Conservation (phyloP, 2,797 vertebrate genomes). For the Taeniopygia guttata region DNA sequence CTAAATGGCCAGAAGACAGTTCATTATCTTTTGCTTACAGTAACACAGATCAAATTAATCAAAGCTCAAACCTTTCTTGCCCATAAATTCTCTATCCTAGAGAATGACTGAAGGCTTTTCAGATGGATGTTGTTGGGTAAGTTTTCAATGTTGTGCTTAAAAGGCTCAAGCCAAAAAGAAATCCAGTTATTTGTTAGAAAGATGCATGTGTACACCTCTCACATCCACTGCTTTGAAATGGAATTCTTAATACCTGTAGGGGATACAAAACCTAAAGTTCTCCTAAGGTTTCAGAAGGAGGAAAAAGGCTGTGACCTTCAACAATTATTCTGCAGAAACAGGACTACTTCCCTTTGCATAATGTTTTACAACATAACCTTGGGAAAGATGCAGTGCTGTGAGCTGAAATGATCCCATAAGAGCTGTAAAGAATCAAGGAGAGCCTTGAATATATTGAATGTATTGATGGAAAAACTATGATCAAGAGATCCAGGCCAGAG, state of each 20-base stretch:
- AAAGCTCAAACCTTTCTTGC: background rate
- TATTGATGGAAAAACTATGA: background rate
- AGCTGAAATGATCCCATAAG: background rate
- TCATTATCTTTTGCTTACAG: background rate
- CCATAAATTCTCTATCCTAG: background rate
- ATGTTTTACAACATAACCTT: background rate
- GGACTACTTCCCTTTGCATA: background rate
- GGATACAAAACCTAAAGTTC: background rate
- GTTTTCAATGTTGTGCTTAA: slow-evolving; percentile 18
- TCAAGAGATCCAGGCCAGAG: background rate
- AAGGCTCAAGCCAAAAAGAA: slow-evolving; percentile 16
- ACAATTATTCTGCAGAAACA: slow-evolving; percentile 22
- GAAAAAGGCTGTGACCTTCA: slow-evolving; percentile 32
- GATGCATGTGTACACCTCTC: background rate
- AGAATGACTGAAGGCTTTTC: slow-evolving; percentile 23
- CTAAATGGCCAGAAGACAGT: background rate
- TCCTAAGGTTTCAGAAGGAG: slow-evolving; percentile 42
- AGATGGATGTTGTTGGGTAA: background rate
- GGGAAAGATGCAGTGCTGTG: background rate
- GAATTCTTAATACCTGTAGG: background rate
- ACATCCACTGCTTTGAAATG: slow-evolving; percentile 44
- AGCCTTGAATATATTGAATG: background rate
- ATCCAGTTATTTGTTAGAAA: slow-evolving; percentile 25
- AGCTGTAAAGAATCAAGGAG: background rate
- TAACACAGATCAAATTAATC: background rate